Evolutionary conservation across 2,113 vertebrate species (phyloP).

Genomic region (Rhizomys pruinosus): DNA sequence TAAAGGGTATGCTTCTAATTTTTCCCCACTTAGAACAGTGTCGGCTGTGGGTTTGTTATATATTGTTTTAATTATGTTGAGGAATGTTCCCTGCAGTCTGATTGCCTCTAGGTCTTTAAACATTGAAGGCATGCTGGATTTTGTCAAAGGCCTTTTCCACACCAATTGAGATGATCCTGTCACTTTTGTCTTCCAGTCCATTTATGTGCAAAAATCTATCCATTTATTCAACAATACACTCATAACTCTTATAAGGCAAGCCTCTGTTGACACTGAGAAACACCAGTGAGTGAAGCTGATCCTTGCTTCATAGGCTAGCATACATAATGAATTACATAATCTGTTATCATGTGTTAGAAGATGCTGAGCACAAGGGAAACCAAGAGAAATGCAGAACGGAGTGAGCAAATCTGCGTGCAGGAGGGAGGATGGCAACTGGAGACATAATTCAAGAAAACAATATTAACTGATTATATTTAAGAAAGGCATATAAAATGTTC

Average conservation of each 20-base stretch:
- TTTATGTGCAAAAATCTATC: background rate
- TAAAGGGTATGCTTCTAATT: no score
- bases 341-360: background rate
- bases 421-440: background rate
- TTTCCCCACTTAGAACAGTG: no score
- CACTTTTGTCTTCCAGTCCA: no score
- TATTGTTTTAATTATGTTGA: no score
- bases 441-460: background rate
- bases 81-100: no score
- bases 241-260: background rate
- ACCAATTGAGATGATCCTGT: no score
- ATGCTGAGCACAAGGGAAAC: background rate
- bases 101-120: no score
- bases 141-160: no score
- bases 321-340: background rate
- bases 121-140: no score
- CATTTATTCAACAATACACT: background rate
- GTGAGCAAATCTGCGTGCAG: background rate
- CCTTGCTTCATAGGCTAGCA: background rate
- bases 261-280: background rate
- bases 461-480: background rate
- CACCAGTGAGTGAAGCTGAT: background rate
- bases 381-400: background rate
- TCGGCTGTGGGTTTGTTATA: no score
- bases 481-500: background rate